Base-by-base conservation (phyloP, 2,888 invertebrate species). In the Pyralis farinalis region DNA sequence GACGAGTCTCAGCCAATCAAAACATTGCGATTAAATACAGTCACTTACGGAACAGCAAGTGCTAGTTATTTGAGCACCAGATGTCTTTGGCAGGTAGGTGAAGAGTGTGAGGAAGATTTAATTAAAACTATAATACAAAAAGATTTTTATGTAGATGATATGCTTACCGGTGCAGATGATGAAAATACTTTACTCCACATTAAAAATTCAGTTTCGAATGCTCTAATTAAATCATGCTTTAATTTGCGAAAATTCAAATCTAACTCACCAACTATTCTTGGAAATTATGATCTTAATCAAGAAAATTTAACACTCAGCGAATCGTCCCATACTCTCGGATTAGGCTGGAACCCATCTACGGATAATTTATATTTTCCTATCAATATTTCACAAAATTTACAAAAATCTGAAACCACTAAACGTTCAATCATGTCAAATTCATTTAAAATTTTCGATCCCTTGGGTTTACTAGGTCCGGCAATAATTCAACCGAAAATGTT, bases 141-240 rank as follows among this genome's bases (percentile, higher is more conserved):
- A 0, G 58, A 59, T 36, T 57, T 58, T 29, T 52, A 45, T 5
- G 49, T 55, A 0, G 57, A 63, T 36, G 58, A 60, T 33, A 6
- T 62, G 0, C 44, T 56, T 4, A 55, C 54, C 0, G 56, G 58
- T 0, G 11, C 36, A 8, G 28, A 55, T 27, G 25, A 12, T 28
- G 43, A 47, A 12, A 1, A 34, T 1, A 11, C 50, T n/a, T 12
- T 51, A 25, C 32, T 8, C 7, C 38, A 43, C 9, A 46, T 48
- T 11, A 35, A 47, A 38, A 28, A 36, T 7, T 12, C 40, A 6
- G 40, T 56, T 1, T 9, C 45, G 1, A 7, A 34, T 1, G 42
- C 39, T 7, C 16, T 55, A 21, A 35, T n/a, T n/a, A n/a, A 31
- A 0, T 8, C 25, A n/a, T 51, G 54, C 37, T 52, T 55, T 28